Percentiles rank a stretch among this genome's conserved stretches.
Evolutionary conservation across 2,797 vertebrate species (phyloP).

Genomic region (Melanotaenia maccullochi): DNA sequence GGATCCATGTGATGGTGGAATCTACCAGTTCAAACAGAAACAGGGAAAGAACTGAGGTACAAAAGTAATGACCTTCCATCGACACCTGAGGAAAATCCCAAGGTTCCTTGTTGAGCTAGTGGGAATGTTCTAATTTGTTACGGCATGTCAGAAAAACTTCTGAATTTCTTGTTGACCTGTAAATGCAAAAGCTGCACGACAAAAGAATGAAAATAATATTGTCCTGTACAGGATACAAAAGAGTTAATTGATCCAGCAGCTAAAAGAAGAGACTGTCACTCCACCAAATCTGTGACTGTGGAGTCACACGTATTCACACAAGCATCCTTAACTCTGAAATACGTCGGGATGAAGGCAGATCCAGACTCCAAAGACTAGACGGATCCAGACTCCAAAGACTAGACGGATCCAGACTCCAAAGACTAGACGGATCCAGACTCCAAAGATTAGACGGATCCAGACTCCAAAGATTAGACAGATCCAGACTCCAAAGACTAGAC

Average conservation of each 20-base stretch:
- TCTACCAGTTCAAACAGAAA: conserved; percentile 16
- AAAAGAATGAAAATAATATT: conserved; percentile 71
- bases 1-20: too few species aligned
- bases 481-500: too few species aligned
- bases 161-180: conserved; percentile 37
- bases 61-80: conserved; percentile 8
- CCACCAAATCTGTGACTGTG: not conserved
- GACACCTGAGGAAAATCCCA: conserved; percentile 32
- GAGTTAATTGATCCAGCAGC: conserved; percentile 45
- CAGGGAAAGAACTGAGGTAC: conserved; percentile 8
- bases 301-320: conserved; percentile 48
- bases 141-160: too few species aligned
- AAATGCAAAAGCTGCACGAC: conserved; percentile 39
- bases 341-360: conserved; percentile 13
- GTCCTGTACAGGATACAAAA: conserved; percentile 58
- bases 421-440: too few species aligned
- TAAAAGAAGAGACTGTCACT: conserved; percentile 44
- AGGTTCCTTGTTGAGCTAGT: conserved; percentile 51
- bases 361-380: too few species aligned
- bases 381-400: too few species aligned
- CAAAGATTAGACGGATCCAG: too few species aligned
- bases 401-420: too few species aligned
- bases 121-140: conserved; percentile 58
- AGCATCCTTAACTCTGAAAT: conserved; percentile 34
- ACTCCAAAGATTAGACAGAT: too few species aligned